Percentiles rank a stretch among this genome's conserved stretches.
Conservation (phyloP, 2,797 vertebrate species). For the Tympanoctomys barrerae region DNA sequence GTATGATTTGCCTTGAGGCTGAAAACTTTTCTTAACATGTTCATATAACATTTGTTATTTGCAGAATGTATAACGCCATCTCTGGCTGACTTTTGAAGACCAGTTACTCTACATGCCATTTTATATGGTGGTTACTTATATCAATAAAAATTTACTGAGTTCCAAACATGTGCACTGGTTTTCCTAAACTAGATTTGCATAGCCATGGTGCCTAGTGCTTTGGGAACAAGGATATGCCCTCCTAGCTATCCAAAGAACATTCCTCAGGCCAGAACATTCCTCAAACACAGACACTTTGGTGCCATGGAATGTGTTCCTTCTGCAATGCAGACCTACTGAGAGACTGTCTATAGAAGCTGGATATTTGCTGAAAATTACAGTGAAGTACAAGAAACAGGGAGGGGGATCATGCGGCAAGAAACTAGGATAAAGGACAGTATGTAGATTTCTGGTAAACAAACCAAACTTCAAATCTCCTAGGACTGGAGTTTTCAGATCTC, state of each 20-base stretch:
- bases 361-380: constrained; percentile 9
- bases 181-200: constrained; percentile 3
- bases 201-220: background rate
- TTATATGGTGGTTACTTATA: background rate
- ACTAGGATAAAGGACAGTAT: background rate
- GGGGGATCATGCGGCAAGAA: background rate
- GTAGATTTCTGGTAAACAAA: constrained; percentile 1
- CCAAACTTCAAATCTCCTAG: background rate
- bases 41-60: background rate
- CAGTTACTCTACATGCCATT: background rate
- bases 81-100: constrained; percentile 28
- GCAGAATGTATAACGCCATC: background rate
- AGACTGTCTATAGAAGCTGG: constrained; percentile 2
- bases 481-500: background rate
- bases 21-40: constrained; percentile 30
- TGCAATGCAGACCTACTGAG: background rate
- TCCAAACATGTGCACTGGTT: background rate
- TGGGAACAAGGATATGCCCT: background rate
- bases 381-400: background rate
- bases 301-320: background rate
- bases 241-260: background rate
- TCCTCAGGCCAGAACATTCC: background rate
- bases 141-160: background rate
- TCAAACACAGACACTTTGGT: background rate
- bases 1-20: background rate